These are phyloP conservation scores for Pedicia rivosa DNA, from an alignment of 2,888 invertebrate species.

Conservation along the genomic window DNA sequence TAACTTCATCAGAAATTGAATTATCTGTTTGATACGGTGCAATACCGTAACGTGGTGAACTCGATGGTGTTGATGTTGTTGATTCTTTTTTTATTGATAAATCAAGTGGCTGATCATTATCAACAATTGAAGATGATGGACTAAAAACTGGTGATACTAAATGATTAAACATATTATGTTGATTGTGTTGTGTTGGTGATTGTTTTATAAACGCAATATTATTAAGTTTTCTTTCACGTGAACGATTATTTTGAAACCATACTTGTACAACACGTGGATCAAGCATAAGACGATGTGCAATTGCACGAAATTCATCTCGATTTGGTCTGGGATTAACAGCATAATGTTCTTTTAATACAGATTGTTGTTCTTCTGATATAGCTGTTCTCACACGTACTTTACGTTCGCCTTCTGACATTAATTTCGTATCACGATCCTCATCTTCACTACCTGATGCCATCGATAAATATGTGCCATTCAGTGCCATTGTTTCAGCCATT, in stretches of 20 bases:
- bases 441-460: constrained; percentile 40
- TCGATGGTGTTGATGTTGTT: constrained; percentile 40
- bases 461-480: constrained; percentile 5
- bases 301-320: constrained; percentile 79
- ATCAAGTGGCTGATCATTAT: constrained; percentile 71
- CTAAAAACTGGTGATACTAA: constrained; percentile 11
- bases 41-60: constrained; percentile 43
- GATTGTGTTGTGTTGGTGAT: neutral
- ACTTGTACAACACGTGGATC: constrained; percentile 76
- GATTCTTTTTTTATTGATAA: constrained; percentile 66
- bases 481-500: constrained; percentile 43
- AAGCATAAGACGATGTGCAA: constrained; percentile 62
- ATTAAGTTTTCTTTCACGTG: constrained; percentile 61
- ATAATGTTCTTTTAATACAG: constrained; percentile 78
- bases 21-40: constrained; percentile 44
- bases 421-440: constrained; percentile 39
- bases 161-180: neutral
- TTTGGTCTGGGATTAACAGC: constrained; percentile 82
- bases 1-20: constrained; percentile 44
- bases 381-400: constrained; percentile 85
- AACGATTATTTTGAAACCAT: constrained; percentile 93
- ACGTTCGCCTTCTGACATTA: constrained; percentile 46
- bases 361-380: constrained; percentile 86
- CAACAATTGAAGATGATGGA: constrained; percentile 9
- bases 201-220: constrained; percentile 20